Evolutionary conservation across 2,797 vertebrate species (phyloP).

Genomic region (Halcyon smyrnensis): DNA sequence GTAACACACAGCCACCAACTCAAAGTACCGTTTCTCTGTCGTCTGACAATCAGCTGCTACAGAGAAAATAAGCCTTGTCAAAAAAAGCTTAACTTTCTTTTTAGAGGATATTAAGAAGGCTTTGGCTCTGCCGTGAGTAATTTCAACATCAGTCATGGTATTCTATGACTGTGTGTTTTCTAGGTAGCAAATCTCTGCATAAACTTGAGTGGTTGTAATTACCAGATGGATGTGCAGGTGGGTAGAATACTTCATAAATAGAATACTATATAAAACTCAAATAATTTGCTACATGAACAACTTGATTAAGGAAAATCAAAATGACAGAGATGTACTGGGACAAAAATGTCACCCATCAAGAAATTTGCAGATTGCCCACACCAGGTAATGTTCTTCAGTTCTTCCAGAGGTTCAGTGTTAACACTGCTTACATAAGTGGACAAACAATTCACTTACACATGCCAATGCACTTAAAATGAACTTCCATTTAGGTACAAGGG

Average conservation of each 20-base stretch:
- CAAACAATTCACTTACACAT: background rate
- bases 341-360: background rate
- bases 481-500: background rate
- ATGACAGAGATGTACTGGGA: background rate
- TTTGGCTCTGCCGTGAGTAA: background rate
- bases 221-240: background rate
- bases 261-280: background rate
- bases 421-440: background rate
- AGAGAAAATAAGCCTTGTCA: background rate
- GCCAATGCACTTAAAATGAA: background rate
- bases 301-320: background rate
- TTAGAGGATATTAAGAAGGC: background rate
- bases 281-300: background rate
- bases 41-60: background rate
- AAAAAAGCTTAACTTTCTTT: background rate
- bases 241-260: background rate
- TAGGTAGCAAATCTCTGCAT: background rate
- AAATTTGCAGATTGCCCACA: background rate
- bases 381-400: background rate
- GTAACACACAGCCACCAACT: background rate
- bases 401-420: background rate
- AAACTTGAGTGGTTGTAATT: background rate
- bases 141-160: background rate
- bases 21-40: background rate
- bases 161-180: background rate